phyloP scores from a whole-genome alignment of 2,888 invertebrate species.

The Sisyra terminalis region DNA sequence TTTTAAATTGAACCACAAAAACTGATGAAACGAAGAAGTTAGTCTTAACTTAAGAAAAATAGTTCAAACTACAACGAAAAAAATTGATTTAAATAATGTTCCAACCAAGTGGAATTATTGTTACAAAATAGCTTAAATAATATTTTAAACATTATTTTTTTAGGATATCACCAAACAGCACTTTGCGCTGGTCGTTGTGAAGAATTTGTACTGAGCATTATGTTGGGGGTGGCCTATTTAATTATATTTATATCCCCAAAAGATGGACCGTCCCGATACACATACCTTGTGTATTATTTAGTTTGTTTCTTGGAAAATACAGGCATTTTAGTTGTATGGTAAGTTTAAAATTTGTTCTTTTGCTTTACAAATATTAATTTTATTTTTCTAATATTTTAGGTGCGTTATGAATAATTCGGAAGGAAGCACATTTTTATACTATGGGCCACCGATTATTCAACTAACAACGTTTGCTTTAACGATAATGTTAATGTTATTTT shows the following conservation, averaged over 20 bases:
- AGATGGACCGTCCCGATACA: slow-evolving; percentile 38
- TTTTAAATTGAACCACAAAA: no score
- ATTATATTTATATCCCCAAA: slow-evolving; percentile 40
- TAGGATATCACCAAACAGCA: slow-evolving; percentile 26
- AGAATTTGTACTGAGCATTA: slow-evolving; percentile 29
- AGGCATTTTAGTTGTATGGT: slow-evolving; percentile 29
- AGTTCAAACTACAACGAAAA: no score
- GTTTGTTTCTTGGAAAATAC: slow-evolving; percentile 32
- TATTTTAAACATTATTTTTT: not conserved
- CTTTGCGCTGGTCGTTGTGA: slow-evolving; percentile 28
- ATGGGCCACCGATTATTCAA: slow-evolving; percentile 26
- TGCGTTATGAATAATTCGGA: slow-evolving; percentile 26
- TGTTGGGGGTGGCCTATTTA: slow-evolving; percentile 39
- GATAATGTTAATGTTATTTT: slow-evolving; percentile 25
- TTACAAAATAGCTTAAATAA: no score
- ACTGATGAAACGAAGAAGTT: no score
- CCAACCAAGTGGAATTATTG: no score
- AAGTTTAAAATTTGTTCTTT: slow-evolving; percentile 14
- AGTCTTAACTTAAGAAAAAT: no score
- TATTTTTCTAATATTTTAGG: slow-evolving; percentile 19
- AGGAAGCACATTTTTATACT: slow-evolving; percentile 24
- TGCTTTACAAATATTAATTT: not conserved
- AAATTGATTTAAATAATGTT: no score
- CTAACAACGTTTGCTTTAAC: slow-evolving; percentile 24
- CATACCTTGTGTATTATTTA: slow-evolving; percentile 29